phyloP scores from a whole-genome alignment of 2,888 invertebrate genomes.

The Diogma glabrata region DNA sequence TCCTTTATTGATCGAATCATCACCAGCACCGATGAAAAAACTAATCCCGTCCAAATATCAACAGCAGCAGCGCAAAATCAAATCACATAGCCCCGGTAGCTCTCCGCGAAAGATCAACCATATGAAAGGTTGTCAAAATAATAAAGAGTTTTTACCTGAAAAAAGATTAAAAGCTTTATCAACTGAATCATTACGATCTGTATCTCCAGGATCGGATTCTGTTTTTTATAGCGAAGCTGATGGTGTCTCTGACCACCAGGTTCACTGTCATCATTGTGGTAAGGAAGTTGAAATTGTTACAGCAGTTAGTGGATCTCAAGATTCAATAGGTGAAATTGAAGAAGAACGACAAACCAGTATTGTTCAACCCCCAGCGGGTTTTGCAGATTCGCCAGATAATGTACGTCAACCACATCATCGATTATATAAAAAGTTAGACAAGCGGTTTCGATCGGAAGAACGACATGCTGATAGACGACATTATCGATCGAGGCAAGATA shows the following conservation, averaged over 20 bases:
- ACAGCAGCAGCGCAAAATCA: slow-evolving; percentile 11
- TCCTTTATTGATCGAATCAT: background rate
- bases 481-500: slow-evolving; percentile 56
- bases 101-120: slow-evolving; percentile 20
- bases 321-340: slow-evolving; percentile 36
- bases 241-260: slow-evolving; percentile 39
- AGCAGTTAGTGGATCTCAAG: slow-evolving; percentile 34
- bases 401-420: slow-evolving; percentile 35
- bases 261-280: slow-evolving; percentile 73
- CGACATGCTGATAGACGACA: slow-evolving; percentile 50
- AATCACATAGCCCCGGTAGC: slow-evolving; percentile 12
- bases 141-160: slow-evolving; percentile 43
- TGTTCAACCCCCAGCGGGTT: slow-evolving; percentile 79
- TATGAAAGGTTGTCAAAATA: slow-evolving; percentile 23
- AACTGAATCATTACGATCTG: slow-evolving; percentile 77
- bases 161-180: slow-evolving; percentile 66
- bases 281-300: slow-evolving; percentile 60
- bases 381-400: slow-evolving; percentile 68
- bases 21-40: slow-evolving; percentile 20
- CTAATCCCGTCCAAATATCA: slow-evolving; percentile 39
- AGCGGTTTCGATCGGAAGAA: slow-evolving; percentile 68
- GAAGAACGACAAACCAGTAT: slow-evolving; percentile 50
- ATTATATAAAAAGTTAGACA: slow-evolving; percentile 67
- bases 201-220: slow-evolving; percentile 81
- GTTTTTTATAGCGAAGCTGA: slow-evolving; percentile 78